Conservation (phyloP, 1,140 invertebrate genomes). For the Solen grandis region DNA sequence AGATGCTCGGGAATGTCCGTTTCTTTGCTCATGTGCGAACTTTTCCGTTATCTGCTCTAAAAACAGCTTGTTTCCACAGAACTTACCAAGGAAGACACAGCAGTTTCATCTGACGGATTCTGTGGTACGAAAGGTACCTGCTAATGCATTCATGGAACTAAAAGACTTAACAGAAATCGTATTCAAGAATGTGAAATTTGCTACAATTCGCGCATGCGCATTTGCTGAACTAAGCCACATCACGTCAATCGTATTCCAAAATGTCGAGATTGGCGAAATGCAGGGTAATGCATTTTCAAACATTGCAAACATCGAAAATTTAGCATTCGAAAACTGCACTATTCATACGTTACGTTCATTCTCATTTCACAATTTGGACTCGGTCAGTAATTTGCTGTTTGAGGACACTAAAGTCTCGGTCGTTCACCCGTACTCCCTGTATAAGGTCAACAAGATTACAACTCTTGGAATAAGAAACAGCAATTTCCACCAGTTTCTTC, state of each 20-base stretch:
- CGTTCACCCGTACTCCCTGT: constrained; percentile 15
- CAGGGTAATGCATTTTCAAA: constrained; percentile 49
- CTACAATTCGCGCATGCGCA: constrained; percentile 26
- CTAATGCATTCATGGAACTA: constrained; percentile 13
- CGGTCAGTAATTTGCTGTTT: constrained; percentile 5
- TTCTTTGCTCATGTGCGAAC: constrained; percentile 8
- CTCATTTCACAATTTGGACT: constrained; percentile 30
- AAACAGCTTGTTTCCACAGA: constrained; percentile 10
- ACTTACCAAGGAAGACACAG: constrained; percentile 5
- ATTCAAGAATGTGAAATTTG: background rate
- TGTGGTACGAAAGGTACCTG: background rate
- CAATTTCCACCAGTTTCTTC: background rate
- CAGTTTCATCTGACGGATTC: constrained; percentile 2
- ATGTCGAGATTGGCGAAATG: constrained; percentile 8
- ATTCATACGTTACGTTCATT: constrained; percentile 19
- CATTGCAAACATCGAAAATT: constrained; percentile 8
- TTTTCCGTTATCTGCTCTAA: constrained; percentile 26
- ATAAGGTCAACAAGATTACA: background rate
- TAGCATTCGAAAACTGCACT: background rate
- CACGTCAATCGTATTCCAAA: constrained; percentile 8
- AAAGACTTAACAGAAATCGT: background rate
- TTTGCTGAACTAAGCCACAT: constrained; percentile 35
- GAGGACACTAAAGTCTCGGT: constrained; percentile 1
- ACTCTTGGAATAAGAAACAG: background rate
- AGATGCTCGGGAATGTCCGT: constrained; percentile 24